Evolutionary conservation across 2,113 vertebrate species (phyloP).

Genomic region (Bombycilla garrulus): DNA sequence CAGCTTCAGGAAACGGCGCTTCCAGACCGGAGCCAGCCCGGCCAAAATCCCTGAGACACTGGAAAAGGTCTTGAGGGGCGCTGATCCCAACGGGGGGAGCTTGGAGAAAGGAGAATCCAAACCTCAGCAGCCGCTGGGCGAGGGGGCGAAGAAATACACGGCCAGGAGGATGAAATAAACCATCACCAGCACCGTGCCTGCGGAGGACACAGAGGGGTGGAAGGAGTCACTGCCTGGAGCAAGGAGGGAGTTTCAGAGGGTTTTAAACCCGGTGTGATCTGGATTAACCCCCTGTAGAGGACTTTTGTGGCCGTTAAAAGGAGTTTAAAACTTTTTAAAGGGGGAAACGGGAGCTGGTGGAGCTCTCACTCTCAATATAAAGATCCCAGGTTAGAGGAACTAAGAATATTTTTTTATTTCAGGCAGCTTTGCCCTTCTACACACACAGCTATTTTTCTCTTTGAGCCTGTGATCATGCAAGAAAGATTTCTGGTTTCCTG

Average conservation of each 20-base stretch:
- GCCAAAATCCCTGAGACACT: neutral
- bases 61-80: fast-evolving
- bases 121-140: constrained; percentile 78
- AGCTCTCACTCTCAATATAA: neutral
- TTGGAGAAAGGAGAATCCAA: neutral
- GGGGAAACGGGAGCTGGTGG: too few relatives aligned
- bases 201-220: neutral
- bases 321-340: neutral
- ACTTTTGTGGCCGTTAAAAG: fast-evolving
- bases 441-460: neutral
- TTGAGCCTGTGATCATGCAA: neutral
- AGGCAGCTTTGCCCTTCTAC: neutral
- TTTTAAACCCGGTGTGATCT: neutral
- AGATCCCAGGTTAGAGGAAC: neutral
- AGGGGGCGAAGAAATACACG: constrained; percentile 82
- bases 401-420: neutral
- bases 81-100: fast-evolving
- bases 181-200: constrained; percentile 81
- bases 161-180: constrained; percentile 83
- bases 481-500: neutral
- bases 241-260: neutral
- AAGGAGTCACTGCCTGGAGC: neutral
- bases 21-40: neutral
- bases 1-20: neutral
- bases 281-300: fast-evolving